Evolutionary conservation across 2,888 invertebrate genomes (phyloP), one percentile per base, ranked within the genome.

Genomic region (Andrena bucephala): DNA sequence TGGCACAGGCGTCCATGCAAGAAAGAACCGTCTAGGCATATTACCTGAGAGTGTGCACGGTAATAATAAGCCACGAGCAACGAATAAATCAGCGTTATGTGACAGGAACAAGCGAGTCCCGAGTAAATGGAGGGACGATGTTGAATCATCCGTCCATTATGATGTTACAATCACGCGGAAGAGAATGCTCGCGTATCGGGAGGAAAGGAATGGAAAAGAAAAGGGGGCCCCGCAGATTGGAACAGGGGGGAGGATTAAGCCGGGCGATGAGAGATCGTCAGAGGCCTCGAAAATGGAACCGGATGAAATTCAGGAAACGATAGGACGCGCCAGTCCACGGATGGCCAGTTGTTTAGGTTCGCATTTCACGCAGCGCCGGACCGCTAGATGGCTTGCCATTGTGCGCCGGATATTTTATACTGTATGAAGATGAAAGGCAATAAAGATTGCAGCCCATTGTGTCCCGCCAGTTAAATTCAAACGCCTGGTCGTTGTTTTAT

Each of bases 301-400:
- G 68, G 67, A 78, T 81, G 70, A 82, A 79, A 87, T 88, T 85
- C 88, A 87, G 89, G 84, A 89, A 90, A 90, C 80, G 88, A 73
- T 78, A 77, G 87, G 87, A 89, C 87, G 85, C 86, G 86, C 84
- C 81, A 81, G 86, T 84, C 78, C 87, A 75, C 85, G 80, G 85
- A 88, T 78, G 70, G 71, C 76, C 75, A 79, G 71, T 79, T 90
- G 89, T 90, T 90, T 90, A 89, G 87, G 89, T 89, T 89, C 88
- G 89, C 85, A 89, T 91, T 91, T 91, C 90, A 90, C 89, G 91
- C 89, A 89, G 87, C 86, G 82, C 27, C 82, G 87, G 77, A 74
- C 79, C 85, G 66, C 72, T 73, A 82, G 85, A 85, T 87, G 76
- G 84, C 59, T 36, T 68, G 83, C 80, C 80, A 85, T 87, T 85